Base-by-base conservation (phyloP, 2,113 vertebrate species). In the Climacteris rufus region DNA sequence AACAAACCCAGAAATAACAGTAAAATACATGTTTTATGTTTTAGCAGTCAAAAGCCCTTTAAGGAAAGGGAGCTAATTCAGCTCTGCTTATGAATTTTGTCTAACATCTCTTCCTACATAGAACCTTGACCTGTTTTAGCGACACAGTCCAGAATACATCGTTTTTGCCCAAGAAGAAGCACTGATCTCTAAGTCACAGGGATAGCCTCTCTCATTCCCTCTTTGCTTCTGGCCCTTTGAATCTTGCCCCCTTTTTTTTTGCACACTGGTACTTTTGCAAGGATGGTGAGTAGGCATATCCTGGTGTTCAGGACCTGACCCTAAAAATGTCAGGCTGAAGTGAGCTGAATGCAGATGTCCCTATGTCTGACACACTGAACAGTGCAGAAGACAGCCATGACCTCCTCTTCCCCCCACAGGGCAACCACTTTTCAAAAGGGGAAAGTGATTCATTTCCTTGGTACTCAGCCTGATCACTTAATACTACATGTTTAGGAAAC, bases 361-460 rank as follows among this genome's bases (percentile, higher is more conserved):
- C 19, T 7, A n/a, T 61, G n/a, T 15, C 54, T 63, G 54, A 70
- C n/a, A 42, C 21, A 22, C 11, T 66, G 75, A 45, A 49, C 30
- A 83, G 42, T 3, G 1, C 3, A 90, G 50, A 80, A 90, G 37
- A 30, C 40, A 86, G 18, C 23, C 25, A 13, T 50, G 18, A 90
- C 87, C 87, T 37, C 54, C 25, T 25, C 39, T 45, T 39, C 63
- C 45, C 23, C 39, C 10, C 52, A 57, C 18, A 45, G 2, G 84
- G 25, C 71, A 94, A 68, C 76, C 93, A 64, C 54, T 74, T 92
- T 89, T 72, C 59, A 37, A 90, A 90, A 86, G 33, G 59, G 47
- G 60, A 89, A 94, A 92, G 72, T 90, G 80, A 93, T 93, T 94
- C 47, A 95, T 86, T 95, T 94, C 68, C 80, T 92, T 92, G 64